A percentile compares a stretch with the other conserved stretches of the same genome.
Evolutionary conservation across 1,140 invertebrate species (phyloP).

Genomic region (Cyphomyrmex costatus): DNA sequence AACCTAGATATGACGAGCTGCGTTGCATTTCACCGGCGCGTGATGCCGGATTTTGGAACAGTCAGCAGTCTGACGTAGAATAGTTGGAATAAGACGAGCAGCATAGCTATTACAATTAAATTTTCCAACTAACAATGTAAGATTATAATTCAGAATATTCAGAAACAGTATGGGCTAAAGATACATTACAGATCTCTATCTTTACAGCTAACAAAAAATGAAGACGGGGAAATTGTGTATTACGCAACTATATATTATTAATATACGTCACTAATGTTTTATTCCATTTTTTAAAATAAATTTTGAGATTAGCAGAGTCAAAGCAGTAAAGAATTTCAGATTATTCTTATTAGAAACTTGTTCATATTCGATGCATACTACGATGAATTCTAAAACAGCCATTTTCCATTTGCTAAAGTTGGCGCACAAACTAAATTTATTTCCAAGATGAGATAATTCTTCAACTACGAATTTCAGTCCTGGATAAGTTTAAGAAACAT

Average conservation of each 20-base stretch:
- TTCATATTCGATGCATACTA: constrained; percentile 8
- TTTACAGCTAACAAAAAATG: not conserved
- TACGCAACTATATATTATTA: not conserved
- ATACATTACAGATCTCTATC: not conserved
- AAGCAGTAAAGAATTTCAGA: not conserved
- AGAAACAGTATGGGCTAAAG: not conserved
- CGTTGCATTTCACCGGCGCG: constrained; percentile 34
- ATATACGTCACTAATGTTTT: not conserved
- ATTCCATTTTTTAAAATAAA: not conserved
- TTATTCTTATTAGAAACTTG: not conserved
- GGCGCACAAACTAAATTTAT: constrained; percentile 33
- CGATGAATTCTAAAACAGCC: constrained; percentile 2
- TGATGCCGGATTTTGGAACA: constrained; percentile 14
- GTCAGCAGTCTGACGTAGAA: constrained; percentile 15
- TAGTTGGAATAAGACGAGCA: constrained; percentile 41
- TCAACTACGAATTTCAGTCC: constrained; percentile 8
- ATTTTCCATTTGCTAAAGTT: constrained; percentile 30
- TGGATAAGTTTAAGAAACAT: constrained; percentile 41
- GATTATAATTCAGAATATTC: not conserved
- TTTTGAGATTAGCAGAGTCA: not conserved
- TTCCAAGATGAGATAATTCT: constrained; percentile 33
- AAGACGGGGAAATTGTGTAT: not conserved
- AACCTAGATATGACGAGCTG: constrained; percentile 32
- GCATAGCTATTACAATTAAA: constrained; percentile 11
- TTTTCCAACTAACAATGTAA: not conserved